Percentiles rank a stretch among this genome's conserved stretches.
phyloP scores from a whole-genome alignment of 2,797 vertebrate genomes.

The Spinus olivaceus region DNA sequence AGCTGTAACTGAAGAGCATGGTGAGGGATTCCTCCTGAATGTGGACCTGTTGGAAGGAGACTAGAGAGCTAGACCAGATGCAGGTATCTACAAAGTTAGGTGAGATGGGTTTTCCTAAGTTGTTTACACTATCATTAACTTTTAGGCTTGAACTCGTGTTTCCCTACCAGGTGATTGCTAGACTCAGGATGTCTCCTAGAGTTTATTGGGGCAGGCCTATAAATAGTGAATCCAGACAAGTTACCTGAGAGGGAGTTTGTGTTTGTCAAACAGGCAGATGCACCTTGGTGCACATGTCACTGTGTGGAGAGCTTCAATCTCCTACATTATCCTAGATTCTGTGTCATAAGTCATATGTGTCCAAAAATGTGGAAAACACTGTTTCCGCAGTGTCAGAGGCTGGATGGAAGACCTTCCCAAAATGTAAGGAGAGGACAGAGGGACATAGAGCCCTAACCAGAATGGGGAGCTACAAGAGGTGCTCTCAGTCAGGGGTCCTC shows the following conservation, averaged over 20 bases:
- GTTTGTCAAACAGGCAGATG: neutral
- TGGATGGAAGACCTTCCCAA: neutral
- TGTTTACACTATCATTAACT: neutral
- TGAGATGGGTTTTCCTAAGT: neutral
- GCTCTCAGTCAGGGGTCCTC: neutral
- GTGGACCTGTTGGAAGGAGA: neutral
- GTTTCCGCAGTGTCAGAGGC: neutral
- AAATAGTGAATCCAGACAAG: neutral
- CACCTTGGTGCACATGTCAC: accelerated
- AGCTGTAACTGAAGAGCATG: neutral
- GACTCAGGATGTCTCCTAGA: neutral
- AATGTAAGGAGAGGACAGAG: neutral
- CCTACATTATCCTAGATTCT: neutral
- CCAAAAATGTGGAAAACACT: neutral
- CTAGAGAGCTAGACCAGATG: neutral
- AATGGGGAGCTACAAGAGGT: neutral
- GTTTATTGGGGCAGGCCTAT: neutral
- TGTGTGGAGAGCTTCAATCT: neutral
- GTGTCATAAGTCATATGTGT: neutral
- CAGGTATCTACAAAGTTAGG: neutral
- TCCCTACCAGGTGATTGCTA: neutral
- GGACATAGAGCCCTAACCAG: neutral
- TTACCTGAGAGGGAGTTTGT: neutral
- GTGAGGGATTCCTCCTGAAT: neutral
- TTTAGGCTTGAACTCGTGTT: neutral